Conservation (phyloP, 2,888 invertebrate genomes). For the Dioctria rufipes region DNA sequence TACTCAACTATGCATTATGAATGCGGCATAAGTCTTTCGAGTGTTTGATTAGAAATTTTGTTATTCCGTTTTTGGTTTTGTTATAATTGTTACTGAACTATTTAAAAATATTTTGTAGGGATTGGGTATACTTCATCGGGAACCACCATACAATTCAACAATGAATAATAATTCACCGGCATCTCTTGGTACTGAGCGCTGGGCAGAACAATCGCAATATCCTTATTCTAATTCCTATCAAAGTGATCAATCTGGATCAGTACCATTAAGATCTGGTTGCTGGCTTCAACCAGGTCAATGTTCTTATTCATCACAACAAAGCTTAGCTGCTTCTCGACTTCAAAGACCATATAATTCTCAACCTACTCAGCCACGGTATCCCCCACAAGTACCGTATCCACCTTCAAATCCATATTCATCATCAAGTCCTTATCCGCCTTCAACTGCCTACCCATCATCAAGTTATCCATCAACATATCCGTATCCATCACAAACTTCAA, state of each 20-base stretch:
- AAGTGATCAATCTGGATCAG: conserved; percentile 2
- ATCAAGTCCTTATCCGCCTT: conserved; percentile 38
- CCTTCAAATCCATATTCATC: conserved; percentile 58
- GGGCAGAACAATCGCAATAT: conserved; percentile 61
- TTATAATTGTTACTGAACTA: neutral
- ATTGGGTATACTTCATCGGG: conserved; percentile 68
- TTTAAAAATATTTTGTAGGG: conserved; percentile 66
- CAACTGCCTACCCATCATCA: conserved; percentile 53
- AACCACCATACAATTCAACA: conserved; percentile 60
- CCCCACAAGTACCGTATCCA: conserved; percentile 59
- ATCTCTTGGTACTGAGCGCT: conserved; percentile 70
- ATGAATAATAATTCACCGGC: conserved; percentile 61
- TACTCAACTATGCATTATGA: no score
- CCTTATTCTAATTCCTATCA: conserved; percentile 49
- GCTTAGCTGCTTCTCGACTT: conserved; percentile 61
- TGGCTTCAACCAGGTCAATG: conserved; percentile 48
- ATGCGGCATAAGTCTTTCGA: no score
- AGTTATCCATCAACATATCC: conserved; percentile 57
- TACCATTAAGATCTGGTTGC: conserved; percentile 32
- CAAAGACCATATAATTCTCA: conserved; percentile 60
- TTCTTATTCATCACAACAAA: conserved; percentile 34
- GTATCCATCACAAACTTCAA: conserved; percentile 50
- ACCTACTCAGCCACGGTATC: conserved; percentile 60
- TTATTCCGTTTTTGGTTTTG: no score
- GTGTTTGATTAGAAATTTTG: no score